phyloP scores from a whole-genome alignment of 2,113 vertebrate species.

The Platysternon megacephalum region DNA sequence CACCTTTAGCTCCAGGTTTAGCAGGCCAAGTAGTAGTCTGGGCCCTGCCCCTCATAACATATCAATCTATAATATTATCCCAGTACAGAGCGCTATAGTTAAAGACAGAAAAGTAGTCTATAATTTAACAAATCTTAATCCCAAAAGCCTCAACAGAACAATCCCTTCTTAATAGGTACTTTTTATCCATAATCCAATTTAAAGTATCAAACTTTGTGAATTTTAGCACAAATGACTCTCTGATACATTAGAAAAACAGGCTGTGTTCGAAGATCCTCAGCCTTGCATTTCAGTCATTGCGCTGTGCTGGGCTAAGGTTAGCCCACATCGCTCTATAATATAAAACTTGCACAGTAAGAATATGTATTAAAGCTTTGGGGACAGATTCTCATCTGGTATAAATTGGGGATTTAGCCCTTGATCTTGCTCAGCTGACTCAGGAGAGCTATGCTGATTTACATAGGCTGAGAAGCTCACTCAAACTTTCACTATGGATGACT shows the following conservation, averaged over 20 bases:
- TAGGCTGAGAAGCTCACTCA: not conserved
- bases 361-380: not conserved
- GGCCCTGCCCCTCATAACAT: not conserved
- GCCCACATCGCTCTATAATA: not conserved
- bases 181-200: not conserved
- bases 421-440: not conserved
- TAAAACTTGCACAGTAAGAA: not conserved
- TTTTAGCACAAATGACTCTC: not conserved
- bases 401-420: not conserved
- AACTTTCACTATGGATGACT: not conserved
- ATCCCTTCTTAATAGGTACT: not conserved
- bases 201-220: not conserved
- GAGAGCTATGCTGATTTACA: not conserved
- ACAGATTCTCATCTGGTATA: not conserved
- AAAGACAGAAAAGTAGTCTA: not conserved
- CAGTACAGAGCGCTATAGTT: not conserved
- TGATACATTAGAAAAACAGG: not conserved
- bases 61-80: not conserved
- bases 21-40: not conserved
- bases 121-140: not conserved
- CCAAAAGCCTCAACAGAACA: not conserved
- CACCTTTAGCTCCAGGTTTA: fast-evolving
- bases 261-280: too few relatives aligned
- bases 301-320: not conserved
- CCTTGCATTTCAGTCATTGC: not conserved